These are phyloP conservation scores for Rana temporaria DNA, from an alignment of 2,113 vertebrate species.

Conservation along the genomic window DNA sequence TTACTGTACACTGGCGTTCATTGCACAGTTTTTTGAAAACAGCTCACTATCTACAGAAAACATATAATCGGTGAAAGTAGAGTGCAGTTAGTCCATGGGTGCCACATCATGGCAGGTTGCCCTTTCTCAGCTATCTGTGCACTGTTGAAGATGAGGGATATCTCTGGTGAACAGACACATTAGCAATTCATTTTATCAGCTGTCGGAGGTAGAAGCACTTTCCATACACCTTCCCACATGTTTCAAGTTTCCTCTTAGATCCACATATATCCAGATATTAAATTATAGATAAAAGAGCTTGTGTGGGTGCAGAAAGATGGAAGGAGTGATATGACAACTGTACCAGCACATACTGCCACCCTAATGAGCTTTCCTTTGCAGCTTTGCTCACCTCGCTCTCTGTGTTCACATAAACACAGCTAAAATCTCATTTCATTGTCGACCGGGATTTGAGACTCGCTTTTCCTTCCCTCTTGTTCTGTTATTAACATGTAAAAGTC, in stretches of 20 bases:
- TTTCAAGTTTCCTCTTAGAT: constrained; percentile 59
- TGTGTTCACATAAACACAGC: constrained; percentile 51
- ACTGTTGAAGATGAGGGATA: constrained; percentile 48
- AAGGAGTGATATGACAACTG: constrained; percentile 54
- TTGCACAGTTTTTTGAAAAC: neutral
- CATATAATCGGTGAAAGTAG: neutral
- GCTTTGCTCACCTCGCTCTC: constrained; percentile 31
- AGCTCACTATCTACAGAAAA: neutral
- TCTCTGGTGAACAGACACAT: constrained; percentile 58
- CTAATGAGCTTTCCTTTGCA: constrained; percentile 49
- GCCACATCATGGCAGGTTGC: constrained; percentile 17
- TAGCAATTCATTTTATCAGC: constrained; percentile 59
- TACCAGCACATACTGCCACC: constrained; percentile 38
- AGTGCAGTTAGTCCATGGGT: neutral
- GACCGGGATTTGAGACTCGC: constrained; percentile 18
- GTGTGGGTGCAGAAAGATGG: constrained; percentile 56
- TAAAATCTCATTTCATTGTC: constrained; percentile 50
- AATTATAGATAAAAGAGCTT: constrained; percentile 58
- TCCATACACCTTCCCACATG: constrained; percentile 54
- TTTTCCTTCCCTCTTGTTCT: neutral
- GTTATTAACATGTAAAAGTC: constrained; percentile 48
- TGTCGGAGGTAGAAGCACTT: constrained; percentile 58
- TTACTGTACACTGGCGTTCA: too few species aligned
- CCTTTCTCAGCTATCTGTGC: constrained; percentile 26
- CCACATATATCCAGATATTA: constrained; percentile 58